Evolutionary conservation across 2,113 vertebrate genomes (phyloP), one percentile per base, ranked within the genome.

Genomic region (Ctenomys sociabilis): DNA sequence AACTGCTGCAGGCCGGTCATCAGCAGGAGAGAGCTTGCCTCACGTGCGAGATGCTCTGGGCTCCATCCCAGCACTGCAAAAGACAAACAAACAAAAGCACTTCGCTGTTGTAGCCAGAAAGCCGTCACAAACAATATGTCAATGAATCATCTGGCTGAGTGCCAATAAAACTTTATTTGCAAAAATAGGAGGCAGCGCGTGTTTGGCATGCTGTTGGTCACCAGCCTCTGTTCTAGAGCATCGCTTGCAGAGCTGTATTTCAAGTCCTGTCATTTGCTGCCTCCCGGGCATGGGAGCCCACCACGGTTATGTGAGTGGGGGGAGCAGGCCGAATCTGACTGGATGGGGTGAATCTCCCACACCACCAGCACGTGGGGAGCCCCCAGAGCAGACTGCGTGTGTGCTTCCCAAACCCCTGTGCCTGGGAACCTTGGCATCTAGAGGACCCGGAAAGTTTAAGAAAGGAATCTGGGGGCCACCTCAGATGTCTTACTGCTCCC

Each of bases 121-220:
- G 66, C 52, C 21, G 1, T n/a, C 6, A 6, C 3, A 68, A 40
- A 37, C 61, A 37, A 26, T n/a, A 70, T 19, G 4, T 24, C 4
- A 4, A 22, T 52, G 75, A n/a, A 57, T 22, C 26, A 17, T 73
- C 35, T 54, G 78, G n/a, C 11, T 61, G 14, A 49, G n/a, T 93
- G 49, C 45, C 93, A 57, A 43, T 78, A 84, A 95, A 92, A 83
- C 81, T 90, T 84, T 75, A 66, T 81, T 90, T 54, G 43, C 49
- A 85, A 92, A 80, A 86, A 26, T 32, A 63, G n/a, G 52, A 6
- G 2, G 26, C 1, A 7, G 35, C 3, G 26, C 2, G 0, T 57
- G 68, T 59, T 40, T 28, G 37, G 30, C 8, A 30, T 61, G 9
- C 54, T 80, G 0, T 10, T 22, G 80, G 45, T 30, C 40, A 3